A percentile compares a stretch with the other conserved stretches of the same genome.
Evolutionary conservation across 2,888 invertebrate species (phyloP).

Genomic region (Hemistola chrysoprasaria): DNA sequence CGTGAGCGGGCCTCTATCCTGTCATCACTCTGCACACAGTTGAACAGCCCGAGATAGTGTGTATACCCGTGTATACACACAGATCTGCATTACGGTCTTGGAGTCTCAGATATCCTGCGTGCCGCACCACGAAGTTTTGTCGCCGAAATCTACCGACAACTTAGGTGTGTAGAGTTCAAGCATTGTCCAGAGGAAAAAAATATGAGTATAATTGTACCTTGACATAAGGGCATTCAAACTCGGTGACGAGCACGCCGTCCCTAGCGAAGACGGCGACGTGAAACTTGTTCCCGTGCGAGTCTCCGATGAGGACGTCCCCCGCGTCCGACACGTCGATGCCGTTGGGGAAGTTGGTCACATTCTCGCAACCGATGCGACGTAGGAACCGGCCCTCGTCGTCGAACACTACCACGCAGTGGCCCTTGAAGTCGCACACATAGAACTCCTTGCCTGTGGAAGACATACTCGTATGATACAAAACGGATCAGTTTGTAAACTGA

Average conservation of each 20-base stretch:
- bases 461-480: background rate
- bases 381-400: constrained; percentile 95
- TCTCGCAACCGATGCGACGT: constrained; percentile 97
- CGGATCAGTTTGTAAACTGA: too few relatives aligned
- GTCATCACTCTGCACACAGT: too few relatives aligned
- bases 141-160: too few relatives aligned
- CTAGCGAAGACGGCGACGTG: constrained; percentile 97
- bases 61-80: too few relatives aligned
- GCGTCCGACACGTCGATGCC: constrained; percentile 99
- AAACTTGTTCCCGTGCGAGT: constrained; percentile 98
- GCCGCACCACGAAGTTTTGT: too few relatives aligned
- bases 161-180: too few relatives aligned
- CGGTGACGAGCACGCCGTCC: constrained; percentile 92
- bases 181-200: too few relatives aligned
- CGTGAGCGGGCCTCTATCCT: too few relatives aligned
- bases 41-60: too few relatives aligned
- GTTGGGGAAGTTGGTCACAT: constrained; percentile 97
- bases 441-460: constrained; percentile 89
- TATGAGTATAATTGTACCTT: too few relatives aligned
- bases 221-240: constrained; percentile 98
- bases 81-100: too few relatives aligned
- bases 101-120: too few relatives aligned
- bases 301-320: constrained; percentile 97
- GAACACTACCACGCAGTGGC: constrained; percentile 98
- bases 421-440: constrained; percentile 99